A percentile compares a stretch with the other conserved stretches of the same genome.
Conservation (phyloP, 2,888 invertebrate genomes). For the Monopis laevigella region DNA sequence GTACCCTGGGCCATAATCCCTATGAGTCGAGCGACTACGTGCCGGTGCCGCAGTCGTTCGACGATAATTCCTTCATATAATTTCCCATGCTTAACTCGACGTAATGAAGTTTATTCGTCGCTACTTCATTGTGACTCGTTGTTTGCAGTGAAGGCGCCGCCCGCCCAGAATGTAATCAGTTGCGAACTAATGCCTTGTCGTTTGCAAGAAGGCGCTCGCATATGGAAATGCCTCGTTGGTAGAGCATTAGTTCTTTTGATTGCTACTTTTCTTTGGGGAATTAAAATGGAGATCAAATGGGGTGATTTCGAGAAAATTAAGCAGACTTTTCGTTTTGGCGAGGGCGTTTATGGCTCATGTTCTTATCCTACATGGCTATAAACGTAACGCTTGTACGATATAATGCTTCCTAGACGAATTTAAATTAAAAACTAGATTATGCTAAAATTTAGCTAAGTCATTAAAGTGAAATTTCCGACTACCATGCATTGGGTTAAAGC, state of each 20-base stretch:
- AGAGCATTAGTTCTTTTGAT: conserved; percentile 63
- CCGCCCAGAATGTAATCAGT: conserved; percentile 61
- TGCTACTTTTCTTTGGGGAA: conserved; percentile 53
- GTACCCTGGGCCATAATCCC: conserved; percentile 44
- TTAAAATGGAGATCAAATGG: conserved; percentile 56
- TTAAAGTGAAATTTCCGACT: too few species aligned
- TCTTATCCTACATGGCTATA: too few species aligned
- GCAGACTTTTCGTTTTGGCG: conserved; percentile 53
- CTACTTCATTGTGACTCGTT: conserved; percentile 60
- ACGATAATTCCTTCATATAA: conserved; percentile 64
- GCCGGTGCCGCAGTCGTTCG: conserved; percentile 36
- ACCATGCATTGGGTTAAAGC: not conserved
- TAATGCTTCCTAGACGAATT: too few species aligned
- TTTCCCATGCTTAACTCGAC: conserved; percentile 60
- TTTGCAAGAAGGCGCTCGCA: conserved; percentile 47
- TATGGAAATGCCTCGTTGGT: conserved; percentile 62
- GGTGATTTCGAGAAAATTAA: conserved; percentile 58
- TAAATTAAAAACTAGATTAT: too few species aligned
- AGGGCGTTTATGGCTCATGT: conserved; percentile 30
- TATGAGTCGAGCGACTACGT: conserved; percentile 34
- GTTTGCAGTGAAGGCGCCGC: conserved; percentile 40
- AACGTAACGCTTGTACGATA: too few species aligned
- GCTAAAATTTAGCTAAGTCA: too few species aligned
- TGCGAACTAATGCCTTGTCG: conserved; percentile 62
- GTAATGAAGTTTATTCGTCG: conserved; percentile 65